These are phyloP conservation scores for Diogma glabrata DNA, from an alignment of 2,888 invertebrate species.

Conservation along the genomic window DNA sequence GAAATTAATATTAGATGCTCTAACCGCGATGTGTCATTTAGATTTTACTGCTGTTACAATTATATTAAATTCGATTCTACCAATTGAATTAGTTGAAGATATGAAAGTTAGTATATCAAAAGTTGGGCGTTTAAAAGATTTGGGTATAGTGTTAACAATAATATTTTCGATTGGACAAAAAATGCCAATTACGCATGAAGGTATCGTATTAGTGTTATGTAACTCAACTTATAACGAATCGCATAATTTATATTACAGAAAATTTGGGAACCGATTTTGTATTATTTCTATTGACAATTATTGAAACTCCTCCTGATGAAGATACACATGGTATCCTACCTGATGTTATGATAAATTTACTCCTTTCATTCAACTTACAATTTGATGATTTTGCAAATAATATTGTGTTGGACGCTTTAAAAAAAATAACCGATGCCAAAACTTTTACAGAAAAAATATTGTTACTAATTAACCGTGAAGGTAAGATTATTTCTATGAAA, in stretches of 20 bases:
- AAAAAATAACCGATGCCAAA: constrained; percentile 61
- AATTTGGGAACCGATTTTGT: constrained; percentile 76
- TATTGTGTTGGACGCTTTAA: constrained; percentile 57
- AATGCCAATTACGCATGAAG: constrained; percentile 80
- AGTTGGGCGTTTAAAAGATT: constrained; percentile 68
- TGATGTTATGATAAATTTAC: constrained; percentile 69
- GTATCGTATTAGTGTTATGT: too few species aligned
- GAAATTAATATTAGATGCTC: constrained; percentile 69
- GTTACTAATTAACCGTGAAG: constrained; percentile 80
- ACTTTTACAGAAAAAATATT: constrained; percentile 84
- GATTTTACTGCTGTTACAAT: constrained; percentile 71
- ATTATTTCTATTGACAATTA: constrained; percentile 64
- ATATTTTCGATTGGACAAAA: constrained; percentile 83
- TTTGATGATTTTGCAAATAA: constrained; percentile 57
- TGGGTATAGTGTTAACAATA: constrained; percentile 73
- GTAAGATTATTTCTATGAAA: constrained; percentile 35
- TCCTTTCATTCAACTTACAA: constrained; percentile 84
- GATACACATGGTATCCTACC: constrained; percentile 77
- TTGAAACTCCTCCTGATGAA: constrained; percentile 68
- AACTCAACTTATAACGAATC: too few species aligned
- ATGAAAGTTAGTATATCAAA: constrained; percentile 71
- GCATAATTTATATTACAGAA: constrained; percentile 45
- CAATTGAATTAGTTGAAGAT: constrained; percentile 70
- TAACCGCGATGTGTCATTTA: constrained; percentile 77
- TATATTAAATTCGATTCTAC: constrained; percentile 76